A percentile compares a stretch with the other conserved stretches of the same genome.
Conservation (phyloP, 2,888 invertebrate species). For the Apoda limacodes region DNA sequence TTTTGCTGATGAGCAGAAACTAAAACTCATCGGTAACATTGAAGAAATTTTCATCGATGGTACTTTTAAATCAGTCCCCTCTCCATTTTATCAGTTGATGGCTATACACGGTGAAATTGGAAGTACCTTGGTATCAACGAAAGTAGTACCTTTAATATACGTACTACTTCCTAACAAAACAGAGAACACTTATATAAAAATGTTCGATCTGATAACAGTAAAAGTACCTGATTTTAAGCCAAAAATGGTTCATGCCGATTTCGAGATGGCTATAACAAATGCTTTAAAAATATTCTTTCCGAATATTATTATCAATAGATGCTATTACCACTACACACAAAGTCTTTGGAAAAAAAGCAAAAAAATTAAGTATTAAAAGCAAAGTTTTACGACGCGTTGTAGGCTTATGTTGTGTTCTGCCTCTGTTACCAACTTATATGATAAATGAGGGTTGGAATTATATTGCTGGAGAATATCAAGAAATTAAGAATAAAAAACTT, state of each 20-base stretch:
- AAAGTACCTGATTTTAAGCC: too few relatives aligned
- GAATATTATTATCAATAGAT: slow-evolving; percentile 1
- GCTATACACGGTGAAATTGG: slow-evolving; percentile 5
- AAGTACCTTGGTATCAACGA: too few relatives aligned
- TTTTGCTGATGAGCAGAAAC: slow-evolving; percentile 2
- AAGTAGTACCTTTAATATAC: too few relatives aligned
- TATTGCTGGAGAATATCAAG: too few relatives aligned
- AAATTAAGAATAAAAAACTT: too few relatives aligned
- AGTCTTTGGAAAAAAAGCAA: too few relatives aligned
- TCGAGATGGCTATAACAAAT: background rate
- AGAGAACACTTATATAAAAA: slow-evolving; percentile 3
- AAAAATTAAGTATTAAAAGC: too few relatives aligned
- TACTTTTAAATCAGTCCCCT: slow-evolving; percentile 7
- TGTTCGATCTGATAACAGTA: slow-evolving; percentile 2
- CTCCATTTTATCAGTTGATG: slow-evolving; percentile 7
- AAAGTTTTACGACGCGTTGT: too few relatives aligned
- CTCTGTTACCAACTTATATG: too few relatives aligned
- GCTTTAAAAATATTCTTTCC: slow-evolving; percentile 4
- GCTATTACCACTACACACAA: slow-evolving; percentile 2
- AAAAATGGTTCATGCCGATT: too few relatives aligned
- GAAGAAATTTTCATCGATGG: slow-evolving; percentile 5
- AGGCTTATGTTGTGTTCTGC: too few relatives aligned
- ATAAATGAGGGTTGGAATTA: too few relatives aligned
- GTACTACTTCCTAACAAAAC: slow-evolving; percentile 4
- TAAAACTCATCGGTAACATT: slow-evolving; percentile 3